A percentile compares a stretch with the other conserved stretches of the same genome.
Evolutionary conservation across 2,888 invertebrate genomes (phyloP).

Genomic region (Amphipyra tragopoginis): DNA sequence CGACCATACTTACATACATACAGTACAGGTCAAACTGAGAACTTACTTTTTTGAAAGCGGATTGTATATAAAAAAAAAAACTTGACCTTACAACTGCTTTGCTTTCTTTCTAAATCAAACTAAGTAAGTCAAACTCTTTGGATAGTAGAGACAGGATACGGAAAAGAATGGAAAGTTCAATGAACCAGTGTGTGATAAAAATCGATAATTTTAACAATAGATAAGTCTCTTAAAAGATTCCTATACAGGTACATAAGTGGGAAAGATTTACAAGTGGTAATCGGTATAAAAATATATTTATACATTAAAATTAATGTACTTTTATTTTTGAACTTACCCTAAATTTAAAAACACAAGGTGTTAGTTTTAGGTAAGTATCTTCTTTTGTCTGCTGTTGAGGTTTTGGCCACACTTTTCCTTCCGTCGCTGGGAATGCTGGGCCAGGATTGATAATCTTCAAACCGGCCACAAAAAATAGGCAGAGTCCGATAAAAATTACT

Average conservation of each 20-base stretch:
- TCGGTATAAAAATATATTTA: not conserved
- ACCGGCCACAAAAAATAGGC: slow-evolving; percentile 46
- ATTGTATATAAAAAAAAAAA: no score
- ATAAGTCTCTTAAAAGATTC: not conserved
- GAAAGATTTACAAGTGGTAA: no score
- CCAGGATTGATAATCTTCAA: slow-evolving; percentile 54
- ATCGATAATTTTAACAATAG: slow-evolving; percentile 59
- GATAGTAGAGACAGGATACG: no score
- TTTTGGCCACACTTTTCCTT: slow-evolving; percentile 93
- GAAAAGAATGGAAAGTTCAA: slow-evolving; percentile 5
- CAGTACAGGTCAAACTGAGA: no score
- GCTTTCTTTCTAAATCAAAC: no score
- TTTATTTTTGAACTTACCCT: slow-evolving; percentile 72
- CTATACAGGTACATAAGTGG: not conserved
- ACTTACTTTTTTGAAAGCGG: no score
- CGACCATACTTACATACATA: no score
- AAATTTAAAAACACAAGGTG: slow-evolving; percentile 86
- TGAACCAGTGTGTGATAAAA: slow-evolving; percentile 19
- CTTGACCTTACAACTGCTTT: no score
- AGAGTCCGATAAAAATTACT: slow-evolving; percentile 36
- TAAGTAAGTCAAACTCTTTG: no score
- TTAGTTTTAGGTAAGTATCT: slow-evolving; percentile 81
- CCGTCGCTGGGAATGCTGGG: slow-evolving; percentile 63
- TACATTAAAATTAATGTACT: not conserved
- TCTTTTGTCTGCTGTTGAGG: slow-evolving; percentile 88